Base-by-base conservation (phyloP, 64 coral and sea anemone genomes). In the Montipora foliosa region DNA sequence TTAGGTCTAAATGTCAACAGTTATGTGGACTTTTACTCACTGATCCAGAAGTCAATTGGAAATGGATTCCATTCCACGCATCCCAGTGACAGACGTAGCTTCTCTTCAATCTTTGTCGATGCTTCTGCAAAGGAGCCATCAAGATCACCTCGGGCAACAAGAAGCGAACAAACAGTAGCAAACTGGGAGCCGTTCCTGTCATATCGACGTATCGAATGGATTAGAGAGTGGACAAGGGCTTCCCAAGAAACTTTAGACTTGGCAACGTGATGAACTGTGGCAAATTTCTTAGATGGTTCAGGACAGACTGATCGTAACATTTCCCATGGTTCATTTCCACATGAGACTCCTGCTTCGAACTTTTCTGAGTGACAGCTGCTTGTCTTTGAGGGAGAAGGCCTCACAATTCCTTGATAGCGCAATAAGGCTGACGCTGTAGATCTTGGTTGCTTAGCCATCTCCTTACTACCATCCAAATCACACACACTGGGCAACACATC, bases 241-340 rank as follows among this genome's bases (percentile, higher is more conserved):
- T 98, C 93, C 96, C 96, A 98, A 13, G 89, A 91, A 60, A 62
- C 72, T 84, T 92, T 95, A 15, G 79, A 52, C 68, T 95, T 98
- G 12, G 69, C 44, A 37, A 91, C 71, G 66, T 95, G 93, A 85
- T 98, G 93, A 20, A 95, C 29, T 57, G 96, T 94, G 20, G 93
- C 84, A 95, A 98, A 98, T 81, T 98, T 98, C 67, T 98, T 98
- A 13, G 89, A 89, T 79, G 96, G 93, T 71, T 98, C 93, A 17
- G 96, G 83, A 47, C 96, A 98, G 67, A 98, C 67, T 79, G 96
- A 81, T 19, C 83, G 87, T 8, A 98, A 59, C 89, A 98, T 98
- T 74, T 98, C 96, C 96, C 96, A 98, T 78, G 93, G 78, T 66
- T 98, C 96, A 95, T 95, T 98, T 66, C 96, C 96, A 79, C 73